Percentiles rank a stretch among this genome's conserved stretches.
Evolutionary conservation across 2,888 invertebrate species (phyloP).

Genomic region (Himalopsyche tibetana): DNA sequence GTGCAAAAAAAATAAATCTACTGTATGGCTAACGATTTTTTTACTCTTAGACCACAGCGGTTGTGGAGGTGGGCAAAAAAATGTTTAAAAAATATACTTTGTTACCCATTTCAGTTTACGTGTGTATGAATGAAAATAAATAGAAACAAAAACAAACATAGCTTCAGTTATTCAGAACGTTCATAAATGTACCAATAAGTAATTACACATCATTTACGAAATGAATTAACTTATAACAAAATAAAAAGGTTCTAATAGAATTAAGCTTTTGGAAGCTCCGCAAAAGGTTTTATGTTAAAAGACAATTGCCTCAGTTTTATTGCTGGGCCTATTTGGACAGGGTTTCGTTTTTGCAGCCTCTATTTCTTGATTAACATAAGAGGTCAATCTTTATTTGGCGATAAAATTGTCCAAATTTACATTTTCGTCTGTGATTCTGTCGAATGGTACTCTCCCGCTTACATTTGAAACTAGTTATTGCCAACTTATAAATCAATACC

Average conservation of each 20-base stretch:
- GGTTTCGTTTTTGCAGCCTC: constrained; percentile 42
- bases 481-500: neutral
- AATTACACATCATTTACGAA: too few relatives aligned
- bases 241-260: neutral
- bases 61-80: too few relatives aligned
- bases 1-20: too few relatives aligned
- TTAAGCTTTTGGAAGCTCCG: constrained; percentile 10
- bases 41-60: too few relatives aligned
- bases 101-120: too few relatives aligned
- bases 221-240: too few relatives aligned
- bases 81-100: too few relatives aligned
- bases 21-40: too few relatives aligned
- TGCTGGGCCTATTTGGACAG: constrained; percentile 42
- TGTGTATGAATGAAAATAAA: too few relatives aligned
- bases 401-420: constrained; percentile 48
- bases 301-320: constrained; percentile 42
- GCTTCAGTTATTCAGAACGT: too few relatives aligned
- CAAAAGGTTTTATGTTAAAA: constrained; percentile 40
- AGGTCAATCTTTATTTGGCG: constrained; percentile 46
- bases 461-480: constrained; percentile 28
- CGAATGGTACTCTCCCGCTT: neutral
- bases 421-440: constrained; percentile 33
- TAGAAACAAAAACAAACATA: too few relatives aligned
- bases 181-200: too few relatives aligned
- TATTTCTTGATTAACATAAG: constrained; percentile 43